These are phyloP conservation scores for Sinocyclocheilus rhinocerous DNA, from an alignment of 2,113 vertebrate genomes.

Conservation along the genomic window DNA sequence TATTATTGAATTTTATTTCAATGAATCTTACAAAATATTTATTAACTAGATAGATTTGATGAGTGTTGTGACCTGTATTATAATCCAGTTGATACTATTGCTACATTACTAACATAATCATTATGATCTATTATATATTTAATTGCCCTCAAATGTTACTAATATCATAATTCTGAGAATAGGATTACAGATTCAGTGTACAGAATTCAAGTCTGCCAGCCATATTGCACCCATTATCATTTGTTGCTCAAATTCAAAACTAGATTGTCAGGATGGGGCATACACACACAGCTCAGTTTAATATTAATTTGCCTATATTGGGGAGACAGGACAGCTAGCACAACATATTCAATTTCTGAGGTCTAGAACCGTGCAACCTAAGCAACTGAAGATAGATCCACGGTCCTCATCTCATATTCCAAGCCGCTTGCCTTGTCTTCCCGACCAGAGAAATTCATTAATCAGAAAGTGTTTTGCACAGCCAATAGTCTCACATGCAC, in stretches of 20 bases:
- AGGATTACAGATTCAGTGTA: conserved; percentile 2
- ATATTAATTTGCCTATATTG: background rate
- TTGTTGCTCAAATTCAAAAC: background rate
- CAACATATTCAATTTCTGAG: conserved; percentile 23
- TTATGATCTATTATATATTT: background rate
- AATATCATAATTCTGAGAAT: background rate
- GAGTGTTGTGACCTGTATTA: background rate
- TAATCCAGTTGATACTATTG: background rate
- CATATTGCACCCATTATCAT: background rate
- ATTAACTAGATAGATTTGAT: background rate
- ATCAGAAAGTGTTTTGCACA: conserved; percentile 31
- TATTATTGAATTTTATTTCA: too few species aligned
- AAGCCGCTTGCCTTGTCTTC: conserved; percentile 22
- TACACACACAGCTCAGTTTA: background rate
- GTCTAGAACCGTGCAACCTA: background rate
- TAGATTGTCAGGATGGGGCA: background rate
- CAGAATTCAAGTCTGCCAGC: background rate
- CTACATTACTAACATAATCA: conserved; percentile 2
- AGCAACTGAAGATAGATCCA: conserved; percentile 22
- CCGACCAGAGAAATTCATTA: background rate
- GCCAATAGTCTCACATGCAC: conserved; percentile 2
- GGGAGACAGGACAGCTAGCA: background rate
- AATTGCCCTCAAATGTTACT: background rate
- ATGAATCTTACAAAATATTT: background rate
- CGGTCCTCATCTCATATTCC: conserved; percentile 28